These are phyloP conservation scores for Sphaeridia pumilis DNA, from an alignment of 2,888 invertebrate species.

Conservation along the genomic window DNA sequence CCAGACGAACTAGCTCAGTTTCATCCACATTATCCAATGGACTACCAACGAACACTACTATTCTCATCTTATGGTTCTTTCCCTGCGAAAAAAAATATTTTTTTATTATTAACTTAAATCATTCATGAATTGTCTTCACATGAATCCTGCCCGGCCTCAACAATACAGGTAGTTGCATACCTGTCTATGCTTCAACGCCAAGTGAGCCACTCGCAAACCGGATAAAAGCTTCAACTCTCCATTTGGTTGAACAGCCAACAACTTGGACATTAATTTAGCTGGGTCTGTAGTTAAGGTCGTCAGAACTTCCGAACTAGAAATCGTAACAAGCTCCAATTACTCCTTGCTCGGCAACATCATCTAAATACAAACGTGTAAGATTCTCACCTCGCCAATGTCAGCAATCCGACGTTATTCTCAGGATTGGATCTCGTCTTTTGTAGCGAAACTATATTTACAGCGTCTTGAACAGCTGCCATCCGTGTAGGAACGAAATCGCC, in stretches of 20 bases:
- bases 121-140: no score
- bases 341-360: no score
- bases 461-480: conserved; percentile 97
- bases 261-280: conserved; percentile 83
- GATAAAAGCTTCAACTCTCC: conserved; percentile 82
- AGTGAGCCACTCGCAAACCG: conserved; percentile 89
- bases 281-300: conserved; percentile 95
- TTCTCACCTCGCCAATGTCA: conserved; percentile 77
- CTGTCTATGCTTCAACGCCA: conserved; percentile 90
- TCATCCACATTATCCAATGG: conserved; percentile 79
- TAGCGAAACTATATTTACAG: conserved; percentile 92
- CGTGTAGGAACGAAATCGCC: conserved; percentile 97
- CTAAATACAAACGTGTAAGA: no score
- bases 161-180: no score
- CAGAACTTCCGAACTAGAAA: conserved; percentile 65
- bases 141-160: no score
- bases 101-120: no score
- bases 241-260: conserved; percentile 87
- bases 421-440: conserved; percentile 96
- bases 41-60: conserved; percentile 94
- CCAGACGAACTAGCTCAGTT: conserved; percentile 84
- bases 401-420: conserved; percentile 93
- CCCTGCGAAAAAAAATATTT: conserved; percentile 46
- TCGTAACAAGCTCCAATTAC: no score
- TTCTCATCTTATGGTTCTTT: conserved; percentile 98